Evolutionary conservation across 2,888 invertebrate genomes (phyloP).

Genomic region (Acronicta aceris): DNA sequence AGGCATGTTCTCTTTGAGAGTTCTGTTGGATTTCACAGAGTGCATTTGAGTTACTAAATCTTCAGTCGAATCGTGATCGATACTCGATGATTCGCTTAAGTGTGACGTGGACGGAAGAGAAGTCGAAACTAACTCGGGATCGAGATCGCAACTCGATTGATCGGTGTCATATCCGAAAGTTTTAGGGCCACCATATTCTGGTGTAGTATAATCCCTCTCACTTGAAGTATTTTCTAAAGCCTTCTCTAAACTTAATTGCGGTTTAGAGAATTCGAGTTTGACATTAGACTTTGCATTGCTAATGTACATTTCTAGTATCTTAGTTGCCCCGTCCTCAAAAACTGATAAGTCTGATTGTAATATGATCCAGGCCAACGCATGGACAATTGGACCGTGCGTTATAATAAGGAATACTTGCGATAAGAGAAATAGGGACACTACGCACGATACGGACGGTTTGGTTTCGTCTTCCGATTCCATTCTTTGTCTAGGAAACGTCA

Average conservation of each 20-base stretch:
- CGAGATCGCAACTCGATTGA: slow-evolving; percentile 86
- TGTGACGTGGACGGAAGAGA: slow-evolving; percentile 88
- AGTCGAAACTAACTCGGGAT: slow-evolving; percentile 85
- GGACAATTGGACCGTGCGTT: slow-evolving; percentile 96
- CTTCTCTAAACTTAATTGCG: slow-evolving; percentile 93
- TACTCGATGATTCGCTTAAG: slow-evolving; percentile 84
- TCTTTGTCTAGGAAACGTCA: slow-evolving; percentile 77
- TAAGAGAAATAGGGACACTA: slow-evolving; percentile 96
- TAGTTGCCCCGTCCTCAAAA: slow-evolving; percentile 91
- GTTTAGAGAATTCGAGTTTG: slow-evolving; percentile 91
- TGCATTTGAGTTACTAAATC: slow-evolving; percentile 83
- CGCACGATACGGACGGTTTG: slow-evolving; percentile 95
- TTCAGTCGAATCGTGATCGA: slow-evolving; percentile 85
- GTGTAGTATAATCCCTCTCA: slow-evolving; percentile 84
- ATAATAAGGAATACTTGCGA: slow-evolving; percentile 99
- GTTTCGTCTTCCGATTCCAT: slow-evolving; percentile 87
- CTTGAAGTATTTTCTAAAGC: slow-evolving; percentile 89
- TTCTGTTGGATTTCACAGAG: slow-evolving; percentile 61
- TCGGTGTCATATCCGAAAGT: slow-evolving; percentile 82
- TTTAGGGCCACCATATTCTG: slow-evolving; percentile 79
- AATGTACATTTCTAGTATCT: slow-evolving; percentile 91
- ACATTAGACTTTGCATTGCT: slow-evolving; percentile 88
- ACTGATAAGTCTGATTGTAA: slow-evolving; percentile 94
- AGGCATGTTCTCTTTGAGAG: slow-evolving; percentile 79
- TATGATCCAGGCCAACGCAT: slow-evolving; percentile 96